A percentile compares a stretch with the other conserved stretches of the same genome.
Conservation (phyloP, 2,797 vertebrate species). For the Trachurus trachurus region DNA sequence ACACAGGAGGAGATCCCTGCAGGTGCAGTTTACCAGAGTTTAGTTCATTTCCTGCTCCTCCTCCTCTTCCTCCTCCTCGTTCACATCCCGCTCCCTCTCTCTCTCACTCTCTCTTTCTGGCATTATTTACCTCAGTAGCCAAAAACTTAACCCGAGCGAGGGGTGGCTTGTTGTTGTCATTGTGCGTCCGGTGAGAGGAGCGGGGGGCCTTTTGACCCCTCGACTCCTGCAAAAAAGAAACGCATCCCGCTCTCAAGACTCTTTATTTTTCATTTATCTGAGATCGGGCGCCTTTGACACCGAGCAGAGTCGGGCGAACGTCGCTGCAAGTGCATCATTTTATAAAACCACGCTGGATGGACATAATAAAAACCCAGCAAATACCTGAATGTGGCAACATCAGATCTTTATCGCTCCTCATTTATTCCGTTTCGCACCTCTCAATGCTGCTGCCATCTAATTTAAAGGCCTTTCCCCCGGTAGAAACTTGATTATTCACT, state of each 20-base stretch:
- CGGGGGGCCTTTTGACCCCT: slow-evolving; percentile 28
- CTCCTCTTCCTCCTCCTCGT: slow-evolving; percentile 48
- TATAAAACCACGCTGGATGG: slow-evolving; percentile 2
- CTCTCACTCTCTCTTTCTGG: neutral
- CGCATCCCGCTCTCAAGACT: neutral
- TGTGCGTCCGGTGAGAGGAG: slow-evolving; percentile 22
- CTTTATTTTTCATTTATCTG: neutral
- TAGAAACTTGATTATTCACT: slow-evolving; percentile 68
- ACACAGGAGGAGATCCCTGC: slow-evolving; percentile 82
- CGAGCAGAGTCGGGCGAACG: neutral
- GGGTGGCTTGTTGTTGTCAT: slow-evolving; percentile 3
- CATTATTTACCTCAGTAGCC: slow-evolving; percentile 60
- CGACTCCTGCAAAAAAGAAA: slow-evolving; percentile 7
- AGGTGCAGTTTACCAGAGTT: slow-evolving; percentile 84
- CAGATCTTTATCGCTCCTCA: slow-evolving; percentile 56
- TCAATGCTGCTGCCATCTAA: slow-evolving; percentile 50
- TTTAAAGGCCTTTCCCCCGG: slow-evolving; percentile 59
- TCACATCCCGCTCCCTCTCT: no score
- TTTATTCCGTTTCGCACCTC: slow-evolving; percentile 56
- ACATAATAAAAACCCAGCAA: slow-evolving; percentile 27
- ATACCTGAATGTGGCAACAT: slow-evolving; percentile 56
- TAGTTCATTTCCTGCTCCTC: slow-evolving; percentile 79
- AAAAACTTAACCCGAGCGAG: slow-evolving; percentile 24
- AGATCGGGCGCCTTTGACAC: neutral
- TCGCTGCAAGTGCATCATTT: slow-evolving; percentile 38